phyloP scores from a whole-genome alignment of 2,797 vertebrate genomes.

The Sebastiscus albofasciatus region DNA sequence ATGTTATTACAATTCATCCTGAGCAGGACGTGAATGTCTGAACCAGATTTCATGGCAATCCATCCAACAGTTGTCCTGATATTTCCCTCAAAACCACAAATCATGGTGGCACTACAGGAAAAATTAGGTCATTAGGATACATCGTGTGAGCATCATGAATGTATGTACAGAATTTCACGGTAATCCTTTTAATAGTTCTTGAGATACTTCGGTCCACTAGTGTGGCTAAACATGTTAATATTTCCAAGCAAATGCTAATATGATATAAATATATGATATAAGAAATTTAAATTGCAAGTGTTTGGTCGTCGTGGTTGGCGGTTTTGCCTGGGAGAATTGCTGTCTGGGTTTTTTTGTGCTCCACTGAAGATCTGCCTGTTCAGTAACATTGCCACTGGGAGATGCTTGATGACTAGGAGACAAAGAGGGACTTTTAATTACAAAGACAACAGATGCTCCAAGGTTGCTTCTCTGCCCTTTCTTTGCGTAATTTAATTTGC shows the following conservation, averaged over 20 bases:
- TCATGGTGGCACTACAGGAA: not conserved
- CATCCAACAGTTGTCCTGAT: no score
- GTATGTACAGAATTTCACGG: not conserved
- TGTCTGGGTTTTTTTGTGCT: conserved; percentile 31
- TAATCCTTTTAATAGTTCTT: not conserved
- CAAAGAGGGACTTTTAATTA: conserved; percentile 79
- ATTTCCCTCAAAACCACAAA: not conserved
- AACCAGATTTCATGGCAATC: no score
- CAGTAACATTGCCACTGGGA: conserved; percentile 63
- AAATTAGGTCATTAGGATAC: not conserved
- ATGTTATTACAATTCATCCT: not conserved
- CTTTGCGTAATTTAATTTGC: conserved; percentile 76
- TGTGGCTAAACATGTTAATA: not conserved
- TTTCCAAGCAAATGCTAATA: not conserved
- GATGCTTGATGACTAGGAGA: conserved; percentile 64
- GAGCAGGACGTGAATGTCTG: no score
- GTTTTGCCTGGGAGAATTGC: conserved; percentile 30
- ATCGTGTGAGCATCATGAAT: not conserved
- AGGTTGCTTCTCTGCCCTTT: conserved; percentile 68
- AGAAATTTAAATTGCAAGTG: not conserved
- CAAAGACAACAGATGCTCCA: conserved; percentile 76
- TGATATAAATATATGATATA: not conserved
- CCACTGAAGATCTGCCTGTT: conserved; percentile 58
- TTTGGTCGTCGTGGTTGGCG: not conserved
- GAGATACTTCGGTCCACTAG: not conserved